A percentile compares a stretch with the other conserved stretches of the same genome.
These are phyloP conservation scores for Centropus bengalensis DNA, from an alignment of 2,113 vertebrate genomes.

Conservation along the genomic window DNA sequence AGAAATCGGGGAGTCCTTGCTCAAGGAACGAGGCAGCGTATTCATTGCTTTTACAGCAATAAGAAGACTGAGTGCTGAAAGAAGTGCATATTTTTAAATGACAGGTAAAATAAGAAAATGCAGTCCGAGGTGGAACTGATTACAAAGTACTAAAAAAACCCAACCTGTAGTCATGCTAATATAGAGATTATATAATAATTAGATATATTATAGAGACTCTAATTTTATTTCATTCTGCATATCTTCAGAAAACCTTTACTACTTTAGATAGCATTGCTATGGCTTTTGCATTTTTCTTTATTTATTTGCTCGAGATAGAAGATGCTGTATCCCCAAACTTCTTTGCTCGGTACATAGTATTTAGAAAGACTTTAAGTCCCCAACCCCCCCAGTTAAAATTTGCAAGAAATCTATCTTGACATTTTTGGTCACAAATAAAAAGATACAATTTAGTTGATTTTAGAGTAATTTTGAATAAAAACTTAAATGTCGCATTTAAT, in stretches of 20 bases:
- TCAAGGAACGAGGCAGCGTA: neutral
- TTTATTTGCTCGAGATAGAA: neutral
- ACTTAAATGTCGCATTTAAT: neutral
- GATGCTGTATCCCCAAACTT: neutral
- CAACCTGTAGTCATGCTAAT: too few species aligned
- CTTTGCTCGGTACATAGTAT: neutral
- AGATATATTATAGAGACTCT: neutral
- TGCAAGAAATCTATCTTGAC: neutral
- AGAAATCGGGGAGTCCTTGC: neutral
- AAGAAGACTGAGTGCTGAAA: neutral
- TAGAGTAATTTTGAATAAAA: neutral
- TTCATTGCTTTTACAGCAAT: neutral
- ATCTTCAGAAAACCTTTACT: neutral
- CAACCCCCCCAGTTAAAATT: neutral
- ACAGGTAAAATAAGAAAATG: neutral
- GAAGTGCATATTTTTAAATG: neutral
- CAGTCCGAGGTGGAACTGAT: neutral
- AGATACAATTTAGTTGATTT: neutral
- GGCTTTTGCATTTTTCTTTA: neutral
- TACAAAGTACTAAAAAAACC: neutral
- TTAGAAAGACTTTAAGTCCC: neutral
- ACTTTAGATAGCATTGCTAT: neutral
- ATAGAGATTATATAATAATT: too few species aligned
- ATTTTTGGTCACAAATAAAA: neutral
- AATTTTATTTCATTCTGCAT: neutral